Base-by-base conservation (phyloP, 2,797 vertebrate species). In the Poecilia gillii region DNA sequence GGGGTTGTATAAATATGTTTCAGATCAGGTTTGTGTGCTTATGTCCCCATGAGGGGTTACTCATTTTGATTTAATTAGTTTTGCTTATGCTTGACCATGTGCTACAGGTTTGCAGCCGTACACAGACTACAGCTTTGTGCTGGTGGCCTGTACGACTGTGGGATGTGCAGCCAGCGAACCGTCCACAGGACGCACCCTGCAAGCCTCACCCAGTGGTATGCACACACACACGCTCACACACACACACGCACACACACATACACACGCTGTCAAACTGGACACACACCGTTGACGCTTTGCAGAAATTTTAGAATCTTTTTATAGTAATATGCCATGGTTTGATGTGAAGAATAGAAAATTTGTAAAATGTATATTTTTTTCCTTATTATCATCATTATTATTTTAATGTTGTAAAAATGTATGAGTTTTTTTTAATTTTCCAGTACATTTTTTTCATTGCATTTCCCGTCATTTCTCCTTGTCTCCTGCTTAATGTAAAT, bases 141-240 rank as follows among this genome's bases (percentile, higher is more conserved):
- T 99, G 81, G 91, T 92, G 76, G 97, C 96, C 70, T 99, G 98
- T 86, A 97, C 97, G 79, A 95, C 96, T 89, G 94, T 90, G 20
- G 97, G 97, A 68, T 98, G 98, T 88, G 85, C 94, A 92, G 93
- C 95, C 78, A 98, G 97, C 75, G 92, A 91, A 77, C 93, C 96
- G 87, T 94, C 95, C 87, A 94, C 95, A 85, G 97, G 96, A 94
- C 95, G 91, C 89, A 99, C 97, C 9, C 93, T 96, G 90, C 96
- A 98, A 96, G 96, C 96, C 87, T 90, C 95, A 84, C 98, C 98
- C 87, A 88, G 95, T 89, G 97, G 97, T 99, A 96, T 91, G 88
- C 76, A 33, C 41, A 77, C 36, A 57, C 14, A 36, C 77, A 47
- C 36, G 53, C 11, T 46, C 76, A 51, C 39, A 41, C 55, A 73